Percentiles rank a stretch among this genome's conserved stretches.
phyloP scores from a whole-genome alignment of 2,888 invertebrate genomes.

The Agonopterix alstromeriana region DNA sequence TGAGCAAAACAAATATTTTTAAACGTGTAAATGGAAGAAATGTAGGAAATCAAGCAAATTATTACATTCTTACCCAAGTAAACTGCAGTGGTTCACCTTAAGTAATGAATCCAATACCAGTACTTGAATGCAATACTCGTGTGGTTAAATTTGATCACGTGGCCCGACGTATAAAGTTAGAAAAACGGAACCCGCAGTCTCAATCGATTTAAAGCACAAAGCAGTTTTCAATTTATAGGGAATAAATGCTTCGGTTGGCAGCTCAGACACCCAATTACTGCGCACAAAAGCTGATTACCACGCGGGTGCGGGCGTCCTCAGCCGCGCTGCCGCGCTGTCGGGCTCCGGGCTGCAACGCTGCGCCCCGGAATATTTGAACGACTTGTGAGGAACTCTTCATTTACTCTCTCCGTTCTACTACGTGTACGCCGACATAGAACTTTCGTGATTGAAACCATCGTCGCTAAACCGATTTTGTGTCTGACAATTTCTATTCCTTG shows the following conservation, averaged over 20 bases:
- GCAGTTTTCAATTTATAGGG: conserved; percentile 74
- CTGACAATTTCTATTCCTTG: background rate
- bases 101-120: too few relatives aligned
- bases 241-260: conserved; percentile 75
- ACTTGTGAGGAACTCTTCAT: conserved; percentile 60
- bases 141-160: conserved; percentile 14
- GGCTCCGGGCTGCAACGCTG: conserved; percentile 17
- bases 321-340: conserved; percentile 22
- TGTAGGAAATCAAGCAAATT: too few relatives aligned
- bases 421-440: conserved; percentile 34
- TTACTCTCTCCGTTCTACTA: conserved; percentile 43
- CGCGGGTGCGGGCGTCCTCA: conserved; percentile 48
- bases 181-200: conserved; percentile 51
- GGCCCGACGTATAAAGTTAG: conserved; percentile 23
- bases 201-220: conserved; percentile 62
- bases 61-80: too few relatives aligned
- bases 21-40: too few relatives aligned
- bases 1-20: too few relatives aligned
- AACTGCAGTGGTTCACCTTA: too few relatives aligned
- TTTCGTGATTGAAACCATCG: conserved; percentile 48
- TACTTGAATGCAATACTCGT: background rate
- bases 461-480: conserved; percentile 1
- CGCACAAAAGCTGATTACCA: conserved; percentile 75
- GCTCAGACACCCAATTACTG: conserved; percentile 76
- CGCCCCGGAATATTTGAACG: conserved; percentile 58